Conservation (phyloP, 2,113 vertebrate species). For the Amphiprion ocellaris region DNA sequence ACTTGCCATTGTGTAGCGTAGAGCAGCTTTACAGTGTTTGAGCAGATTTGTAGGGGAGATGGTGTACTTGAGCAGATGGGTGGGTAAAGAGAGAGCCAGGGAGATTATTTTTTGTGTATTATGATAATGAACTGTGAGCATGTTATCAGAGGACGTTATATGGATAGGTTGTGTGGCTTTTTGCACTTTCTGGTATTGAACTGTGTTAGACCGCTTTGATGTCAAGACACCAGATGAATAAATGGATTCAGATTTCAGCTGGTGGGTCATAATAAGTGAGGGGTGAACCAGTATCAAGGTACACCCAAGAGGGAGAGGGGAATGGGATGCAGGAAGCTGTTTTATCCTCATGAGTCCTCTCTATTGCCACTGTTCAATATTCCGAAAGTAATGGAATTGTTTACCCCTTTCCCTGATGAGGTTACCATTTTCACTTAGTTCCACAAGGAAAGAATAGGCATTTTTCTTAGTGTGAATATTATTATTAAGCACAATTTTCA, state of each 20-base stretch:
- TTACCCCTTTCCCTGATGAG: slow-evolving; percentile 27
- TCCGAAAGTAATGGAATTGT: slow-evolving; percentile 49
- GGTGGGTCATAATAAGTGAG: slow-evolving; percentile 1
- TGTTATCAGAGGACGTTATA: too few species aligned
- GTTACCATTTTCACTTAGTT: slow-evolving; percentile 36
- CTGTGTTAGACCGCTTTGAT: too few species aligned
- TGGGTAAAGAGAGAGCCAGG: too few species aligned
- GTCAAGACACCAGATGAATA: not conserved
- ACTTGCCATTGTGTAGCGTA: too few species aligned
- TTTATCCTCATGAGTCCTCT: slow-evolving; percentile 40
- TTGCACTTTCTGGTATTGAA: too few species aligned
- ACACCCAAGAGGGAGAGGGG: not conserved
- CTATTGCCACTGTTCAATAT: slow-evolving; percentile 62
- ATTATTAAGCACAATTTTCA: not conserved
- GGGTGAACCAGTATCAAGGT: slow-evolving; percentile 14
- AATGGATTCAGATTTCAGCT: slow-evolving; percentile 1
- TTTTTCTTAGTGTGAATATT: not conserved
- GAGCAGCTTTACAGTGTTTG: too few species aligned
- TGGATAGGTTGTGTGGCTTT: too few species aligned
- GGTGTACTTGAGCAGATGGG: too few species aligned
- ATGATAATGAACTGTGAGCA: too few species aligned
- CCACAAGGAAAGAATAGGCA: not conserved
- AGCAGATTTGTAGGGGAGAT: too few species aligned
- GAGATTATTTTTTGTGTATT: too few species aligned
- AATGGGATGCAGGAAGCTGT: slow-evolving; percentile 18